phyloP scores from a whole-genome alignment of 1,140 invertebrate genomes.

The Rhopalosiphum padi region DNA sequence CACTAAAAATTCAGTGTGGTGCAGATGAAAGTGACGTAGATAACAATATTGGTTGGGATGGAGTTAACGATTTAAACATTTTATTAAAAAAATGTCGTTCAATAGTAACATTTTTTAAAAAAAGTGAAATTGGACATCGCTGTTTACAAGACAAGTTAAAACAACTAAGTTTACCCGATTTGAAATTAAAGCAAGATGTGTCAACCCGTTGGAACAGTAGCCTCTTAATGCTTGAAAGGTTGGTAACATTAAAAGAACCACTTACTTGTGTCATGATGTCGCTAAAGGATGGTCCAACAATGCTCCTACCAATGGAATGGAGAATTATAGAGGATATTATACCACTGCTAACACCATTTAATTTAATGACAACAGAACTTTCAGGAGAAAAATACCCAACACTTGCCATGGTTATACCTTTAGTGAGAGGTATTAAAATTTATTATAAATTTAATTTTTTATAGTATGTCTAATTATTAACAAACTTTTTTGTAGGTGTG shows the following conservation, averaged over 20 bases:
- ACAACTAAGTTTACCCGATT: slow-evolving; percentile 3
- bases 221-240: no score
- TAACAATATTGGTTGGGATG: slow-evolving; percentile 14
- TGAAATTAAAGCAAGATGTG: not conserved
- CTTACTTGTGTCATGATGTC: not conserved
- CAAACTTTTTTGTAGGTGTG: no score
- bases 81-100: not conserved
- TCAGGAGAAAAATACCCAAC: no score
- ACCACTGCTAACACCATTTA: no score
- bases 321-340: slow-evolving; percentile 1
- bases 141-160: slow-evolving; percentile 19
- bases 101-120: not conserved
- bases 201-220: no score
- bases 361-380: no score
- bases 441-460: no score
- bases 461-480: no score
- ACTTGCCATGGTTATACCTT: no score
- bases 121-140: not conserved
- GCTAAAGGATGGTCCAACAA: not conserved
- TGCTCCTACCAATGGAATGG: not conserved
- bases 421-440: no score
- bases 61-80: slow-evolving; percentile 14
- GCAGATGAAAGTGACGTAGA: not conserved
- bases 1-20: slow-evolving; percentile 3
- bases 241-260: no score